A percentile compares a stretch with the other conserved stretches of the same genome.
Conservation (phyloP, 1,140 invertebrate genomes). For the Chlorops oryzae region DNA sequence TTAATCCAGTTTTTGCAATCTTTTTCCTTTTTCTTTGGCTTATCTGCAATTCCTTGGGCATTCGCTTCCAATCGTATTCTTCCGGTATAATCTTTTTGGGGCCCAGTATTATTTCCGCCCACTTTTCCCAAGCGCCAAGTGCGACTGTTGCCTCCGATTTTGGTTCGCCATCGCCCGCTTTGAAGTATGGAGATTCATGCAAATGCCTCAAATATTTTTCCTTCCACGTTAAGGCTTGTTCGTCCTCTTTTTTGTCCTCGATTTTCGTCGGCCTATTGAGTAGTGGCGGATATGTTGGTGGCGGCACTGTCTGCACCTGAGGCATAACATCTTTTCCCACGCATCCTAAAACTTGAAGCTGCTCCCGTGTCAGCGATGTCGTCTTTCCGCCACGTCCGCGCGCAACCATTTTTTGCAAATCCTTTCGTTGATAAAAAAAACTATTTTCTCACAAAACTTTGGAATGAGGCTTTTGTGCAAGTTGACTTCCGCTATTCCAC, state of each 20-base stretch:
- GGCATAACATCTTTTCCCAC: constrained; percentile 56
- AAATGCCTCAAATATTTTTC: constrained; percentile 42
- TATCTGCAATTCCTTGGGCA: constrained; percentile 54
- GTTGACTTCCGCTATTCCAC: background rate
- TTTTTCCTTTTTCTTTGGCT: constrained; percentile 25
- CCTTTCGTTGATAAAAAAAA: background rate
- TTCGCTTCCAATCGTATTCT: constrained; percentile 52
- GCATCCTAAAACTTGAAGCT: constrained; percentile 54
- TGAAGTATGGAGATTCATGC: constrained; percentile 56
- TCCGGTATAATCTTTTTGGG: constrained; percentile 50
- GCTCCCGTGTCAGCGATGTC: constrained; percentile 59
- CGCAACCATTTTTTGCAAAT: constrained; percentile 36
- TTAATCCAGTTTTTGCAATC: constrained; percentile 18
- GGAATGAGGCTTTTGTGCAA: background rate
- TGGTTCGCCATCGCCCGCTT: constrained; percentile 55
- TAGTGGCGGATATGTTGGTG: constrained; percentile 59
- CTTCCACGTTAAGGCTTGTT: constrained; percentile 30
- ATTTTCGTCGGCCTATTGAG: constrained; percentile 57
- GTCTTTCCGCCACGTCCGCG: constrained; percentile 52
- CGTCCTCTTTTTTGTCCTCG: constrained; percentile 11
- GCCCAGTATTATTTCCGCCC: constrained; percentile 29
- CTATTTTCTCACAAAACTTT: background rate
- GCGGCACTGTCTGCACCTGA: constrained; percentile 57
- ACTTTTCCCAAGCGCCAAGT: constrained; percentile 6
- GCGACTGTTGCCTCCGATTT: constrained; percentile 39